phyloP scores from a whole-genome alignment of 1,140 invertebrate species.

The Orius insidiosus region DNA sequence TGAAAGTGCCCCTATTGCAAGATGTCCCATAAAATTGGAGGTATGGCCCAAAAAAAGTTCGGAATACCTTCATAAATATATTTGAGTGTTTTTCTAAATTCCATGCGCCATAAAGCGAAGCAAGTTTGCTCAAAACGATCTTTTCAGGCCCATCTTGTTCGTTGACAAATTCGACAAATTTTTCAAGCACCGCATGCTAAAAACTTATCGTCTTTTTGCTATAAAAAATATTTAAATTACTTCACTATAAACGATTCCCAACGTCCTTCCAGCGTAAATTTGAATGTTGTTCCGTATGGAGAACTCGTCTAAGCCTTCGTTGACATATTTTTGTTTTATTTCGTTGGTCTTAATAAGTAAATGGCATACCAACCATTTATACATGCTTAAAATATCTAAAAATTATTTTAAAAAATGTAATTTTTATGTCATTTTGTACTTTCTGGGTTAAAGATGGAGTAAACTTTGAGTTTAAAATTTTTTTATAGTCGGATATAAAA shows the following conservation, averaged over 20 bases:
- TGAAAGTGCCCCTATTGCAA: no score
- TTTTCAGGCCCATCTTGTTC: conserved; percentile 19
- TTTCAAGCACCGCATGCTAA: conserved; percentile 20
- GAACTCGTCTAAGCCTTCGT: conserved; percentile 45
- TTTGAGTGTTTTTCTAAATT: conserved; percentile 57
- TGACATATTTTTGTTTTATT: conserved; percentile 36
- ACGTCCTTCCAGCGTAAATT: conserved; percentile 54
- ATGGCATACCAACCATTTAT: conserved; percentile 71
- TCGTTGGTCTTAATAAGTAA: conserved; percentile 49
- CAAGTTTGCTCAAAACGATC: conserved; percentile 42
- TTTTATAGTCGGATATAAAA: conserved; percentile 42
- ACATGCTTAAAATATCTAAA: conserved; percentile 49
- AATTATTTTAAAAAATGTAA: neutral
- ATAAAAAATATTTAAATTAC: conserved; percentile 5
- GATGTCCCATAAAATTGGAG: no score
- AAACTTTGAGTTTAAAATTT: no score
- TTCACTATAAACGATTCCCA: conserved; percentile 62
- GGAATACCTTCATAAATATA: conserved; percentile 45
- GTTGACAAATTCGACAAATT: conserved; percentile 18
- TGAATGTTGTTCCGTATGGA: conserved; percentile 62
- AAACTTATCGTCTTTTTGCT: conserved; percentile 8
- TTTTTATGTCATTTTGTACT: conserved; percentile 9
- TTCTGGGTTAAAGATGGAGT: no score
- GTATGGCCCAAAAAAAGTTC: no score
- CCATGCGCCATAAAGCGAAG: conserved; percentile 51